phyloP scores from a whole-genome alignment of 2,797 vertebrate species.

The Sarcoramphus papa region DNA sequence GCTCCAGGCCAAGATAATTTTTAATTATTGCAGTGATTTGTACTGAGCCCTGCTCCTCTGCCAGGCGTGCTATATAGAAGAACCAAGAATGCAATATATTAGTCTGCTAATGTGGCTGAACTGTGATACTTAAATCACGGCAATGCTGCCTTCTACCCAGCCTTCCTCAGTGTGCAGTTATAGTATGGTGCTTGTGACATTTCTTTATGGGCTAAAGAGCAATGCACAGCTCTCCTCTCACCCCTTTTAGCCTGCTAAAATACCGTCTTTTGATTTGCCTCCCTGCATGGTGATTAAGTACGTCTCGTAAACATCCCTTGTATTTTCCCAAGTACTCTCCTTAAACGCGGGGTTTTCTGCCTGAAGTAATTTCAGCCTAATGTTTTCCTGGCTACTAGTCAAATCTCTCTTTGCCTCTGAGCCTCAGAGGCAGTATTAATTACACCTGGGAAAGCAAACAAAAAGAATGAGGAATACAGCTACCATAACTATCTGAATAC shows the following conservation, averaged over 20 bases:
- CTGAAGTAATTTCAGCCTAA: neutral
- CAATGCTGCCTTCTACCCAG: neutral
- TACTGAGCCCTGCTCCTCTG: conserved; percentile 2
- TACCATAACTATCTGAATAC: neutral
- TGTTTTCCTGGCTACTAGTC: conserved; percentile 9
- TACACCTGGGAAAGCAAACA: neutral
- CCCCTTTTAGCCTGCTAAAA: conserved; percentile 40
- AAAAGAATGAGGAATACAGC: neutral
- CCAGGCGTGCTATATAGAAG: neutral
- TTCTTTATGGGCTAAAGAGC: conserved; percentile 23
- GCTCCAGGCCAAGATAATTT: conserved; percentile 7
- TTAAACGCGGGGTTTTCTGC: conserved; percentile 1
- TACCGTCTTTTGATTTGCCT: conserved; percentile 5
- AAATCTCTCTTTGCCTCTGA: neutral
- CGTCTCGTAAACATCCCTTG: neutral
- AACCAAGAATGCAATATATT: conserved; percentile 20
- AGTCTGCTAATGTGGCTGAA: conserved; percentile 2
- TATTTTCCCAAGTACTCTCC: conserved; percentile 10
- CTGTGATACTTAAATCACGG: conserved; percentile 35
- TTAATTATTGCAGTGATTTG: conserved; percentile 44
- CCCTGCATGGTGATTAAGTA: conserved; percentile 31
- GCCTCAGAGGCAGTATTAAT: neutral
- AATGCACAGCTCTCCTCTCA: neutral
- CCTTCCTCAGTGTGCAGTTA: neutral
- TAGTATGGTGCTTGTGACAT: neutral